Percentiles rank a stretch among this genome's conserved stretches.
phyloP scores from a whole-genome alignment of 2,888 invertebrate genomes.

The Calephelis perditalis region DNA sequence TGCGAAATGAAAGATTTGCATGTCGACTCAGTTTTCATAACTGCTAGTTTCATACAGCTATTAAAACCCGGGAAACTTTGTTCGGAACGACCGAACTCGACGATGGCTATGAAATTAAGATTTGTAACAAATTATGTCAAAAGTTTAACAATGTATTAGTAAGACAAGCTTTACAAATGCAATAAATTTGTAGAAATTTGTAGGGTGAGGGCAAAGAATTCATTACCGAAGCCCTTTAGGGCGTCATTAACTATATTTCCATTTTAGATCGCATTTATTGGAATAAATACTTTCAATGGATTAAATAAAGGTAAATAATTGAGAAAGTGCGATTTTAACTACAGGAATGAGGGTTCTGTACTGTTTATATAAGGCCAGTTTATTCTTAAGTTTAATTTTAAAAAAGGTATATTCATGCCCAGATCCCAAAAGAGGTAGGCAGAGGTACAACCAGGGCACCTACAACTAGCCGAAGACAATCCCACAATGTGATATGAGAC shows the following conservation, averaged over 20 bases:
- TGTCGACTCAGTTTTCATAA: constrained; percentile 68
- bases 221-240: not conserved
- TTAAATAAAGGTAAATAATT: too few species aligned
- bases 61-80: constrained; percentile 54
- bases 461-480: too few species aligned
- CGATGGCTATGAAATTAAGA: constrained; percentile 53
- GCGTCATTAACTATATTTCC: not conserved
- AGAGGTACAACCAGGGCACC: too few species aligned
- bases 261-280: not conserved
- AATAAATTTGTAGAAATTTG: constrained; percentile 5
- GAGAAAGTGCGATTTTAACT: too few species aligned
- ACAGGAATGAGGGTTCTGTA: too few species aligned
- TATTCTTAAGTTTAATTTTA: too few species aligned
- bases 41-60: constrained; percentile 59
- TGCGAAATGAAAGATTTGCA: constrained; percentile 57
- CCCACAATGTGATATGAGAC: too few species aligned
- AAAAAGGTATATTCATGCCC: too few species aligned
- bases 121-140: constrained; percentile 48
- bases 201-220: not conserved
- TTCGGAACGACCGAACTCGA: constrained; percentile 51
- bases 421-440: too few species aligned
- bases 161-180: constrained; percentile 23
- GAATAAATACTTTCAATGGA: too few species aligned
- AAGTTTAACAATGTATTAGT: constrained; percentile 42
- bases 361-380: too few species aligned